These are phyloP conservation scores for Metopolophium dirhodum DNA, from an alignment of 1,140 invertebrate genomes.

Conservation along the genomic window DNA sequence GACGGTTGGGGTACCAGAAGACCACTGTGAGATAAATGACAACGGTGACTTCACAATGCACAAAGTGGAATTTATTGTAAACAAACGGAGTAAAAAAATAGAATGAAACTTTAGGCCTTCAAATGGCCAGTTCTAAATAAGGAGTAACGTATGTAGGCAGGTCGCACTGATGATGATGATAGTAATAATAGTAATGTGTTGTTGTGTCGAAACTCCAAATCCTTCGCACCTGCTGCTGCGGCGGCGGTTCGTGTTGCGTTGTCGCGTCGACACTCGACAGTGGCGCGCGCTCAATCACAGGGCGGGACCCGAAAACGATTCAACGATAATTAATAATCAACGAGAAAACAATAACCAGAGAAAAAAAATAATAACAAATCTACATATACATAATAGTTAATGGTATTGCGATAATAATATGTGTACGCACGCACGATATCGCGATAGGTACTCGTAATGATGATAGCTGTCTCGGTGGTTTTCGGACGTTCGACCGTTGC, in stretches of 20 bases:
- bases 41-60: background rate
- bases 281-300: background rate
- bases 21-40: background rate
- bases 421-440: background rate
- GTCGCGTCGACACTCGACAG: background rate
- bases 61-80: background rate
- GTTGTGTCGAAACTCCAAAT: slow-evolving; percentile 7
- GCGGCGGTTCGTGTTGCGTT: background rate
- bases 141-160: slow-evolving; percentile 43
- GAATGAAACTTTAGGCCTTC: slow-evolving; percentile 12
- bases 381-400: background rate
- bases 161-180: background rate
- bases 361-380: background rate
- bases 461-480: background rate
- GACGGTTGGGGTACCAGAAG: too few species aligned
- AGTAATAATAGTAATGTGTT: background rate
- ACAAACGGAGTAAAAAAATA: background rate
- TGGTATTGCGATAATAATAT: slow-evolving; percentile 3
- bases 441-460: background rate
- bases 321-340: background rate
- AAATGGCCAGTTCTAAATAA: slow-evolving; percentile 34
- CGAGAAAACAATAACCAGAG: background rate
- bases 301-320: background rate
- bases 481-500: background rate
- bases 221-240: slow-evolving; percentile 8